Evolutionary conservation across 2,113 vertebrate genomes (phyloP).

Genomic region (Romanogobio albipinnatus): DNA sequence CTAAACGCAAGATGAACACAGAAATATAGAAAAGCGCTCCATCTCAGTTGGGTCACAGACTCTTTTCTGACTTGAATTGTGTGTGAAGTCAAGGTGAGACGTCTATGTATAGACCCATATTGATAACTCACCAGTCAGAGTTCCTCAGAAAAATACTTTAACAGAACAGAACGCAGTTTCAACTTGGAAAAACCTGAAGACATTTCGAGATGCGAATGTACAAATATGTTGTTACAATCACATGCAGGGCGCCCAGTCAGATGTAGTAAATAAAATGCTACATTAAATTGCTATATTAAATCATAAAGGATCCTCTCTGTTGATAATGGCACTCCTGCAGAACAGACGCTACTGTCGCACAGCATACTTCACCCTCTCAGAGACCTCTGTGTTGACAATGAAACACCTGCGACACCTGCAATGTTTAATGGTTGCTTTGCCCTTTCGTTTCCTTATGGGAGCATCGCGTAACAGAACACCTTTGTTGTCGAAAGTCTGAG

Average conservation of each 20-base stretch:
- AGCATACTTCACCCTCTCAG: neutral
- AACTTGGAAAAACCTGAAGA: neutral
- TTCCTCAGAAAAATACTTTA: neutral
- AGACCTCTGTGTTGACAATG: neutral
- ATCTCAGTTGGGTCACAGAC: slow-evolving; percentile 30
- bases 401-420: neutral
- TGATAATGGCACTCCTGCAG: slow-evolving; percentile 10
- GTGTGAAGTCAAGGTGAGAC: slow-evolving; percentile 16
- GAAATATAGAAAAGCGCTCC: slow-evolving; percentile 12
- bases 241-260: neutral
- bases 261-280: slow-evolving; percentile 1
- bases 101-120: slow-evolving; percentile 12
- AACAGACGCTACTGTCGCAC: neutral
- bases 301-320: neutral
- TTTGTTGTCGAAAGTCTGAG: neutral
- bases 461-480: neutral
- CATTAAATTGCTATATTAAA: neutral
- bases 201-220: neutral
- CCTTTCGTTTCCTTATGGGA: neutral
- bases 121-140: slow-evolving; percentile 38
- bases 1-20: neutral
- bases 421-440: neutral
- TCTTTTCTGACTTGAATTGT: slow-evolving; percentile 17
- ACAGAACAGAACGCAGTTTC: neutral
- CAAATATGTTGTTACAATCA: neutral